Conservation (phyloP, 1,140 invertebrate species). For the Hestina assimilis region DNA sequence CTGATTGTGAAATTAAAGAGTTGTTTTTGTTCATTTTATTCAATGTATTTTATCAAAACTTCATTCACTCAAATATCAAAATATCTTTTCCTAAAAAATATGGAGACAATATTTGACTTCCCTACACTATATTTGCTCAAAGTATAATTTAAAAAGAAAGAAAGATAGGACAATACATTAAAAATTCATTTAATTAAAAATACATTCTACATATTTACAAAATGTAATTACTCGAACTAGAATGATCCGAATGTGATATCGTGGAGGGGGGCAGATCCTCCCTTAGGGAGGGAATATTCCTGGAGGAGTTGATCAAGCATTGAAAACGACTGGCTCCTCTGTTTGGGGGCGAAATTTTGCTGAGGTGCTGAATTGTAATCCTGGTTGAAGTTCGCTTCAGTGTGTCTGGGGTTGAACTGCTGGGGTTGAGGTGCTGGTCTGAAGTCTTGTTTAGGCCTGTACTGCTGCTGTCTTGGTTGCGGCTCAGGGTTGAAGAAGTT, state of each 20-base stretch:
- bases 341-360: constrained; percentile 68
- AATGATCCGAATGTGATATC: constrained; percentile 89
- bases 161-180: constrained; percentile 20
- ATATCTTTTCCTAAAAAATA: too few species aligned
- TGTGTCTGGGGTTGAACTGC: constrained; percentile 44
- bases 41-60: too few species aligned
- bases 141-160: too few species aligned
- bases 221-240: constrained; percentile 61
- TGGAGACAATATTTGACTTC: too few species aligned
- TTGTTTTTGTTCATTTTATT: too few species aligned
- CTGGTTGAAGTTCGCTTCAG: constrained; percentile 43
- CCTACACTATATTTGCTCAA: too few species aligned
- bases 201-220: constrained; percentile 74
- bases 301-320: constrained; percentile 88
- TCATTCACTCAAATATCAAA: too few species aligned
- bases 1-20: too few species aligned
- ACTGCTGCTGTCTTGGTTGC: constrained; percentile 40
- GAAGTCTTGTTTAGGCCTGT: constrained; percentile 58
- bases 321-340: constrained; percentile 81
- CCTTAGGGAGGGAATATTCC: constrained; percentile 86
- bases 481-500: constrained; percentile 60
- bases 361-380: constrained; percentile 51
- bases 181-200: constrained; percentile 44
- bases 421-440: constrained; percentile 57
- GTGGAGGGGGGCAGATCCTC: constrained; percentile 83